Evolutionary conservation across 2,888 invertebrate genomes (phyloP).

Genomic region (Achlya flavicornis): DNA sequence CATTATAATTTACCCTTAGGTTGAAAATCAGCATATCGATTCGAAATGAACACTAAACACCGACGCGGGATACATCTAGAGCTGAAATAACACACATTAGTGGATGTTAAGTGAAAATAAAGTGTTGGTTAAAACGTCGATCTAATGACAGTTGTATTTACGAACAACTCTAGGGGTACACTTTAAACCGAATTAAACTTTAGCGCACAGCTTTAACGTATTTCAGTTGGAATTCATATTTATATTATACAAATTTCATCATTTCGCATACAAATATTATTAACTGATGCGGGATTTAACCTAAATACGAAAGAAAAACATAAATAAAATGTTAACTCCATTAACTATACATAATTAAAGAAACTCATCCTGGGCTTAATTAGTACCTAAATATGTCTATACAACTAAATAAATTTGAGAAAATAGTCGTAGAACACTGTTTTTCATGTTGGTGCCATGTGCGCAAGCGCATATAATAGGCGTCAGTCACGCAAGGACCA

Average conservation of each 20-base stretch:
- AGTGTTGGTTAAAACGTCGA: constrained; percentile 43
- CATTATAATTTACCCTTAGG: constrained; percentile 24
- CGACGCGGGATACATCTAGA: constrained; percentile 29
- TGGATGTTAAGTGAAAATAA: constrained; percentile 59
- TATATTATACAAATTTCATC: background rate
- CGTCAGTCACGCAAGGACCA: constrained; percentile 74
- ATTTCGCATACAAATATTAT: background rate
- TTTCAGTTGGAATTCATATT: background rate
- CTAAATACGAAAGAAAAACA: too few relatives aligned
- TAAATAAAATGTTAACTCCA: too few relatives aligned
- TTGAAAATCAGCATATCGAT: constrained; percentile 50
- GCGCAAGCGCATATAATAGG: constrained; percentile 53
- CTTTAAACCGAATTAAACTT: constrained; percentile 19
- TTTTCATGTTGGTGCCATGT: constrained; percentile 53
- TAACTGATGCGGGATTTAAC: too few relatives aligned
- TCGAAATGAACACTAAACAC: constrained; percentile 45
- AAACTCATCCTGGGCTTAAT: background rate
- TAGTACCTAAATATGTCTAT: background rate
- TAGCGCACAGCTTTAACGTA: too few relatives aligned
- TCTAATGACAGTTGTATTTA: constrained; percentile 35
- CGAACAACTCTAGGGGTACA: constrained; percentile 29
- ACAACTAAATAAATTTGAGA: constrained; percentile 15
- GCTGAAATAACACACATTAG: constrained; percentile 55
- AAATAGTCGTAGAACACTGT: constrained; percentile 45
- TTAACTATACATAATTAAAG: background rate